A percentile compares a stretch with the other conserved stretches of the same genome.
Evolutionary conservation across 2,113 vertebrate species (phyloP).

Genomic region (Dicaeum eximium): DNA sequence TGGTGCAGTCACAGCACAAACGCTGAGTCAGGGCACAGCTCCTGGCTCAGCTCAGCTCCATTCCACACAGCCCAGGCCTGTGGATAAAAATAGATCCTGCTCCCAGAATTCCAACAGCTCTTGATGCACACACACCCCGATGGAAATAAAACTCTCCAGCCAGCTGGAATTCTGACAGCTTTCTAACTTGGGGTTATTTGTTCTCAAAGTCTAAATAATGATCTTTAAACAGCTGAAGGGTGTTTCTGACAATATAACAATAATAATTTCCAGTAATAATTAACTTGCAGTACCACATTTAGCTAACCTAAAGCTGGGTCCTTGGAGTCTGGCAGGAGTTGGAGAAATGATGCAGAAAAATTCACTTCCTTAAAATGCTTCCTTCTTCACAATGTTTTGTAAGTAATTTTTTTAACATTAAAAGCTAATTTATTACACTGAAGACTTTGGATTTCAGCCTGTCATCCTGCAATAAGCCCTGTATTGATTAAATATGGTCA

Average conservation of each 20-base stretch:
- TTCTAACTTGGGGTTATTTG: neutral
- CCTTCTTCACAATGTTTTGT: neutral
- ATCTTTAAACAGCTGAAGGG: neutral
- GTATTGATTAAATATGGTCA: neutral
- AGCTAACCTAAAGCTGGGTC: neutral
- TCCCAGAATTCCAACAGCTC: neutral
- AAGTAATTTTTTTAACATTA: neutral
- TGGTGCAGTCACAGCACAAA: neutral
- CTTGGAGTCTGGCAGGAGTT: neutral
- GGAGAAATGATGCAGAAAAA: neutral
- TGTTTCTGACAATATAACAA: neutral
- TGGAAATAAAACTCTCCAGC: neutral
- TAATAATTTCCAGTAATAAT: neutral
- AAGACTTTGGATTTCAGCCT: neutral
- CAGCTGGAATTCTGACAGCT: neutral
- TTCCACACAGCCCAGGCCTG: neutral
- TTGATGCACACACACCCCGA: too few relatives aligned
- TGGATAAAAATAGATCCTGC: neutral
- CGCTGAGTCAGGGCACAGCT: neutral
- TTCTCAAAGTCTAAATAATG: neutral
- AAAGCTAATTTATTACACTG: neutral
- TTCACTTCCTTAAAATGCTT: neutral
- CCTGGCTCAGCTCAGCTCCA: neutral
- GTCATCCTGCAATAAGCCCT: neutral
- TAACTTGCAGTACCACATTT: neutral